Conservation (phyloP, 2,888 invertebrate species). For the Thymelicus acteon region DNA sequence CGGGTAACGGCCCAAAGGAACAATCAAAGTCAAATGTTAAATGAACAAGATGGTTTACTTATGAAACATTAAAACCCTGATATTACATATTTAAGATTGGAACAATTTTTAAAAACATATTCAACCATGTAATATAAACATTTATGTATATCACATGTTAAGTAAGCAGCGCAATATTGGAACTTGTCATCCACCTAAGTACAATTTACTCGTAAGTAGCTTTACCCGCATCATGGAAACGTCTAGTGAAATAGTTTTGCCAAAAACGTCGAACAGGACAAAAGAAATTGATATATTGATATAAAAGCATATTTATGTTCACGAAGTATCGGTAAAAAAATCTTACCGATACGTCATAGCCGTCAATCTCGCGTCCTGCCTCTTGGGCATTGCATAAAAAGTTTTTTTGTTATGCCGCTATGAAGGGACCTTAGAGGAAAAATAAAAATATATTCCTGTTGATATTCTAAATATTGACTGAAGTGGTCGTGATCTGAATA, state of each 20-base stretch:
- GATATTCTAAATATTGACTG: conserved; percentile 33
- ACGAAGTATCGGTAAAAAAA: conserved; percentile 74
- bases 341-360: conserved; percentile 82
- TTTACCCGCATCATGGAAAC: conserved; percentile 56
- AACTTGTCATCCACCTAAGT: conserved; percentile 2
- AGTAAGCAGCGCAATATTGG: not conserved
- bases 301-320: conserved; percentile 85
- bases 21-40: too few relatives aligned
- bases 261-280: conserved; percentile 65
- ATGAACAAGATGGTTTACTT: too few relatives aligned
- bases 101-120: too few relatives aligned
- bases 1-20: too few relatives aligned
- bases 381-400: conserved; percentile 76
- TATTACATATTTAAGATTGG: too few relatives aligned
- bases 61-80: too few relatives aligned
- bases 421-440: conserved; percentile 43
- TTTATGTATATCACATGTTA: too few relatives aligned
- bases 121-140: too few relatives aligned
- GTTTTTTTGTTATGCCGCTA: conserved; percentile 53
- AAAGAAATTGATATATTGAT: conserved; percentile 81
- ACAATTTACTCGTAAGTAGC: conserved; percentile 5
- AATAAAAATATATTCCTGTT: conserved; percentile 32
- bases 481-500: conserved; percentile 15
- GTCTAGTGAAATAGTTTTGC: conserved; percentile 51
- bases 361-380: conserved; percentile 71